A percentile compares a stretch with the other conserved stretches of the same genome.
phyloP scores from a whole-genome alignment of 1,140 invertebrate genomes.

The Elymnias hypermnestra region DNA sequence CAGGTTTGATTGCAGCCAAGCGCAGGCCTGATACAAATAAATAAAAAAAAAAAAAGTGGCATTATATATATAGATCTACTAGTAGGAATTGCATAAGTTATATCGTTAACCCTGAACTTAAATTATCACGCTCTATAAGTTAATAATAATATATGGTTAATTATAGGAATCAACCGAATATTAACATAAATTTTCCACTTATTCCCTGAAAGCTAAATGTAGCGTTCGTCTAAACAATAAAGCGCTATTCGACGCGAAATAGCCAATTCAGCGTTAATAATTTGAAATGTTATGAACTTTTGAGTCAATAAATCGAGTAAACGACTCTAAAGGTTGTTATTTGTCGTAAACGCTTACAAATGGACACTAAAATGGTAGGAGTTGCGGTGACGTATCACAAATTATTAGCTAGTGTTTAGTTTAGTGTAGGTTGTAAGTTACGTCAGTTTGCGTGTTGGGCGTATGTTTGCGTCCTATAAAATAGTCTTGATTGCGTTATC shows the following conservation, averaged over 20 bases:
- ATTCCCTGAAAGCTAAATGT: slow-evolving; percentile 3
- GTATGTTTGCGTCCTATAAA: no score
- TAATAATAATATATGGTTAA: no score
- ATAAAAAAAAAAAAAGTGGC: no score
- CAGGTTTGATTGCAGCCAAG: no score
- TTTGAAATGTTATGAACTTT: slow-evolving; percentile 42
- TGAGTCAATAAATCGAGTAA: slow-evolving; percentile 43
- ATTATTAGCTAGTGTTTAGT: slow-evolving; percentile 19
- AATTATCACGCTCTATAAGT: no score
- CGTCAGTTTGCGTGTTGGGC: slow-evolving; percentile 15
- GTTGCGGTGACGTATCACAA: slow-evolving; percentile 28
- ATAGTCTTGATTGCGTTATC: no score
- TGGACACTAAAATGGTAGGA: slow-evolving; percentile 40
- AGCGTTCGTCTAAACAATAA: slow-evolving; percentile 6
- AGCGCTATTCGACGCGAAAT: slow-evolving; percentile 8
- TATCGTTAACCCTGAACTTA: no score
- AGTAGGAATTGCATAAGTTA: no score
- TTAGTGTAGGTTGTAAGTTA: slow-evolving; percentile 1
- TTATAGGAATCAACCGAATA: no score
- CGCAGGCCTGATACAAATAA: no score
- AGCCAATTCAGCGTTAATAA: slow-evolving; percentile 24
- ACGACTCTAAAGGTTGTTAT: slow-evolving; percentile 33
- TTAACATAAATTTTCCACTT: no score
- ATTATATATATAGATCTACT: no score
- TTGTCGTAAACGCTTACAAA: slow-evolving; percentile 51